Conservation (phyloP, 2,113 vertebrate species). For the Labeo rohita region DNA sequence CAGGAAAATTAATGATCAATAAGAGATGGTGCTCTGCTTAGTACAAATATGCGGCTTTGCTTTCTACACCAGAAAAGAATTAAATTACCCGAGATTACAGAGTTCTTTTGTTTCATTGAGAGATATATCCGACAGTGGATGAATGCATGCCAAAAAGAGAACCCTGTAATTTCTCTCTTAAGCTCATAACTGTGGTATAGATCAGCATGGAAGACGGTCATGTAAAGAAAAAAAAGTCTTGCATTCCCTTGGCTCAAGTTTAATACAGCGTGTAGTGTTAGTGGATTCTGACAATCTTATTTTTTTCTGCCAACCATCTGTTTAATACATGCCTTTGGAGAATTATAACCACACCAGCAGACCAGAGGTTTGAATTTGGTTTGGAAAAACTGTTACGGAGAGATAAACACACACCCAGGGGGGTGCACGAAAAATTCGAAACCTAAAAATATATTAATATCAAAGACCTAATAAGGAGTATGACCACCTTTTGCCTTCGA, state of each 20-base stretch:
- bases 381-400: constrained; percentile 17
- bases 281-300: constrained; percentile 60
- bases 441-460: constrained; percentile 37
- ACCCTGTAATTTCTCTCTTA: constrained; percentile 67
- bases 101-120: constrained; percentile 71
- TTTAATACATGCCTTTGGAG: constrained; percentile 60
- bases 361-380: constrained; percentile 28
- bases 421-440: background rate
- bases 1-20: constrained; percentile 59
- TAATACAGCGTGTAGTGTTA: constrained; percentile 51
- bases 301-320: constrained; percentile 59
- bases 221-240: constrained; percentile 56
- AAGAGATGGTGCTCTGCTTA: constrained; percentile 45
- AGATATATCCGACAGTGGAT: constrained; percentile 69
- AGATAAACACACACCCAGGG: constrained; percentile 7
- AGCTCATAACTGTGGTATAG: constrained; percentile 72
- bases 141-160: constrained; percentile 56
- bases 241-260: constrained; percentile 42
- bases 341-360: constrained; percentile 46
- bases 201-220: constrained; percentile 67
- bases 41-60: constrained; percentile 62
- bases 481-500: background rate
- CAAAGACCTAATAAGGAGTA: constrained; percentile 30
- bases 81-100: constrained; percentile 66
- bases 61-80: constrained; percentile 46